phyloP scores from a whole-genome alignment of 2,888 invertebrate species.

The Cordylochernes scorpioides region DNA sequence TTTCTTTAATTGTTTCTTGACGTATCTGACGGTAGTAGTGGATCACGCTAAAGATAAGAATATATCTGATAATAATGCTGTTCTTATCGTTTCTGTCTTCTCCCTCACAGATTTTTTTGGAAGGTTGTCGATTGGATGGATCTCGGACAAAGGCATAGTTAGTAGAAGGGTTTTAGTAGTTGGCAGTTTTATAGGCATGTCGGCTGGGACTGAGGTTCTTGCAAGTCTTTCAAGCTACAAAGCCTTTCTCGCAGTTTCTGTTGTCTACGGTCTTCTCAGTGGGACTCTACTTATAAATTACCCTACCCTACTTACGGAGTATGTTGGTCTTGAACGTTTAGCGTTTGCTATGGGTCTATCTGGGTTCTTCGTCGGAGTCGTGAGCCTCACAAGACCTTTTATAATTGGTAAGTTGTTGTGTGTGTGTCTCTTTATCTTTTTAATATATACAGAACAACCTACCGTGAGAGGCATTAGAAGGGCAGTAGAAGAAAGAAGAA shows the following conservation, averaged over 20 bases:
- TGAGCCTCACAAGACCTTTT: too few relatives aligned
- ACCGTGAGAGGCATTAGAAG: too few relatives aligned
- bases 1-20: too few relatives aligned
- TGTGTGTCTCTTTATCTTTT: too few relatives aligned
- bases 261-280: conserved; percentile 11
- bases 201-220: conserved; percentile 4
- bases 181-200: conserved; percentile 10
- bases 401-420: too few relatives aligned
- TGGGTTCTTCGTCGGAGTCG: too few relatives aligned
- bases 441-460: too few relatives aligned
- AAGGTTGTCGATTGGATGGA: conserved; percentile 12
- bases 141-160: conserved; percentile 9
- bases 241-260: conserved; percentile 7
- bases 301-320: too few relatives aligned
- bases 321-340: too few relatives aligned
- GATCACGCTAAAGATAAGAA: conserved; percentile 8
- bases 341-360: too few relatives aligned
- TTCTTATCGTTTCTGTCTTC: conserved; percentile 11
- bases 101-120: conserved; percentile 12
- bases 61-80: conserved; percentile 7
- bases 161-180: conserved; percentile 8
- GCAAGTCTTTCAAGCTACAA: conserved; percentile 6
- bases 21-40: too few relatives aligned
- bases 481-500: too few relatives aligned
- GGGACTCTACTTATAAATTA: conserved; percentile 13